These are phyloP conservation scores for Sitobion miscanthi DNA, from an alignment of 1,140 invertebrate species.

Conservation along the genomic window DNA sequence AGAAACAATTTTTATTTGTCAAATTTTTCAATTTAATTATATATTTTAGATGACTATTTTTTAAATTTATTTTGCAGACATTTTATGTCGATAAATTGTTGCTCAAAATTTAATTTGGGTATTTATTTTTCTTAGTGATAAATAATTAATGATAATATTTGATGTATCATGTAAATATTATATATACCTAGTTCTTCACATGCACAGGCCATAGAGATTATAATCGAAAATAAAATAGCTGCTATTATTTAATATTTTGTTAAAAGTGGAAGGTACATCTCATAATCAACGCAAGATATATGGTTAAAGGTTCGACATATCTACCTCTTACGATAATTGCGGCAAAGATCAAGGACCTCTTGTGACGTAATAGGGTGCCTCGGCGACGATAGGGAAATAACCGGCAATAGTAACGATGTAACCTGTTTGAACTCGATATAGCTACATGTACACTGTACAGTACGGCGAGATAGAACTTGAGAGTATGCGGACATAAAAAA, in stretches of 20 bases:
- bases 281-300: background rate
- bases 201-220: background rate
- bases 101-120: background rate
- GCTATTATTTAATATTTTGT: background rate
- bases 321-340: conserved; percentile 17
- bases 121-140: background rate
- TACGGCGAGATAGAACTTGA: background rate
- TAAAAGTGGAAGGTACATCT: background rate
- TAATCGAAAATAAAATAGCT: background rate
- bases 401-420: conserved; percentile 29
- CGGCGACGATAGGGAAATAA: conserved; percentile 20
- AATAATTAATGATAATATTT: background rate
- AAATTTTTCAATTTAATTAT: background rate
- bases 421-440: conserved; percentile 45
- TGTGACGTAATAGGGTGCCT: conserved; percentile 41
- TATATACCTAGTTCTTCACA: background rate
- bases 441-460: background rate
- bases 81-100: background rate
- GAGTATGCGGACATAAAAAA: conserved; percentile 1
- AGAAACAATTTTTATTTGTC: background rate
- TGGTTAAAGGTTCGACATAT: background rate
- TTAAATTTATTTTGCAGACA: background rate
- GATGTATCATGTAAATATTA: background rate
- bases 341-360: conserved; percentile 50
- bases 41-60: background rate